phyloP scores from a whole-genome alignment of 2,113 vertebrate species.

The Lichenostomus cassidix region DNA sequence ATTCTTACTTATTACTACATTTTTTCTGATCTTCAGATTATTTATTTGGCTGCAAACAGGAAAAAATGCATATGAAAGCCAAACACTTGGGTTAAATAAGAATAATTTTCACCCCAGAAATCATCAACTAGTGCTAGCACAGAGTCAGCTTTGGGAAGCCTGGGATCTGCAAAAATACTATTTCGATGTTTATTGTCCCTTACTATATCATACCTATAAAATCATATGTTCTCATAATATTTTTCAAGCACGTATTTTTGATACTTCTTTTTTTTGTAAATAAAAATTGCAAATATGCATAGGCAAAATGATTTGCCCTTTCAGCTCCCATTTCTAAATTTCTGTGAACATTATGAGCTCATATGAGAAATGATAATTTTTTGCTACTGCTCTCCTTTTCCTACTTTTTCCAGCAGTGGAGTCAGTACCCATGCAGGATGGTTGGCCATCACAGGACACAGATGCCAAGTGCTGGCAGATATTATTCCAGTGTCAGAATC shows the following conservation, averaged over 20 bases:
- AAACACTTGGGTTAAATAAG: neutral
- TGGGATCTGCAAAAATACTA: neutral
- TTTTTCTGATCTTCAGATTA: neutral
- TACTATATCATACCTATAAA: neutral
- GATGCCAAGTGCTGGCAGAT: slow-evolving; percentile 43
- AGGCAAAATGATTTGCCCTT: neutral
- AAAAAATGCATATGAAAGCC: neutral
- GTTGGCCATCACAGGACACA: slow-evolving; percentile 31
- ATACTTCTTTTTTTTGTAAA: neutral
- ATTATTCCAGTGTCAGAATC: slow-evolving; percentile 54
- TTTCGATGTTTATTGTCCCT: neutral
- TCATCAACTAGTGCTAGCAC: neutral
- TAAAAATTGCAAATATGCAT: neutral
- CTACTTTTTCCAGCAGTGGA: neutral
- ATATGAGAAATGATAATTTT: neutral
- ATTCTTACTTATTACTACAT: neutral
- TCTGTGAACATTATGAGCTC: neutral
- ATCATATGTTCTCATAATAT: neutral
- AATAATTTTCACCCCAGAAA: neutral
- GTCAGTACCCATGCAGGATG: neutral
- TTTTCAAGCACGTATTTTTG: neutral
- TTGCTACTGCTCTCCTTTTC: neutral
- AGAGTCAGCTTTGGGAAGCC: neutral
- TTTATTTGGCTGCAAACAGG: neutral
- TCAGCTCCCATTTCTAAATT: neutral